Evolutionary conservation across 2,797 vertebrate genomes (phyloP).

Genomic region (Gadopsis bispinosus): DNA sequence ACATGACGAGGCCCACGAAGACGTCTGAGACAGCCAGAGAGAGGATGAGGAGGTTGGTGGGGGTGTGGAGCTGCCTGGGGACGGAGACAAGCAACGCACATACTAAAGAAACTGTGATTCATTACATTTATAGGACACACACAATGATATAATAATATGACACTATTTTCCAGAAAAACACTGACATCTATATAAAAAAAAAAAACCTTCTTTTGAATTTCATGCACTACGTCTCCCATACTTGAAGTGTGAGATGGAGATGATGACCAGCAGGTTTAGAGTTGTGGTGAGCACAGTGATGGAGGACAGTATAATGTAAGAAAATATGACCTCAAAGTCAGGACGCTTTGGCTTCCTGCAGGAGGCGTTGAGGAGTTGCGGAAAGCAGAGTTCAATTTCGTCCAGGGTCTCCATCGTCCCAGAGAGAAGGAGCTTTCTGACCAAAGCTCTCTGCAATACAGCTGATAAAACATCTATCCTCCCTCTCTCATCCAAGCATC

Average conservation of each 20-base stretch:
- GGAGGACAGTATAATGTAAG: slow-evolving; percentile 38
- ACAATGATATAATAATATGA: too few species aligned
- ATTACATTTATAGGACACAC: too few species aligned
- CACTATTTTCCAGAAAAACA: too few species aligned
- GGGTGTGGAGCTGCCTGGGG: slow-evolving; percentile 44
- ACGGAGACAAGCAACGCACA: background rate
- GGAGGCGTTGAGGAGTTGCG: slow-evolving; percentile 15
- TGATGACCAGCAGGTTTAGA: slow-evolving; percentile 22
- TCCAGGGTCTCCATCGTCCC: background rate
- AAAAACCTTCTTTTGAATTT: too few species aligned
- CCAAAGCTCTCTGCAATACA: background rate
- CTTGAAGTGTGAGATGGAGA: slow-evolving; percentile 34
- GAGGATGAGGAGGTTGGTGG: slow-evolving; percentile 53
- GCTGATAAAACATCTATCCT: background rate
- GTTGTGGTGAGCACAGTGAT: slow-evolving; percentile 1
- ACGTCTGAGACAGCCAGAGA: slow-evolving; percentile 55
- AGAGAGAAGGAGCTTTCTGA: background rate
- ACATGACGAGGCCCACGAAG: slow-evolving; percentile 17
- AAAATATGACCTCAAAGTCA: background rate
- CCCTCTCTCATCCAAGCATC: too few species aligned
- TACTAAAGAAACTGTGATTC: too few species aligned
- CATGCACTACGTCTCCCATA: background rate
- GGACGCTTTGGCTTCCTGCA: background rate
- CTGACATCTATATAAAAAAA: too few species aligned
- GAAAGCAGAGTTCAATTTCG: slow-evolving; percentile 26